Base-by-base conservation (phyloP, 2,888 invertebrate species). In the Branchipolynoe longqiensis region DNA sequence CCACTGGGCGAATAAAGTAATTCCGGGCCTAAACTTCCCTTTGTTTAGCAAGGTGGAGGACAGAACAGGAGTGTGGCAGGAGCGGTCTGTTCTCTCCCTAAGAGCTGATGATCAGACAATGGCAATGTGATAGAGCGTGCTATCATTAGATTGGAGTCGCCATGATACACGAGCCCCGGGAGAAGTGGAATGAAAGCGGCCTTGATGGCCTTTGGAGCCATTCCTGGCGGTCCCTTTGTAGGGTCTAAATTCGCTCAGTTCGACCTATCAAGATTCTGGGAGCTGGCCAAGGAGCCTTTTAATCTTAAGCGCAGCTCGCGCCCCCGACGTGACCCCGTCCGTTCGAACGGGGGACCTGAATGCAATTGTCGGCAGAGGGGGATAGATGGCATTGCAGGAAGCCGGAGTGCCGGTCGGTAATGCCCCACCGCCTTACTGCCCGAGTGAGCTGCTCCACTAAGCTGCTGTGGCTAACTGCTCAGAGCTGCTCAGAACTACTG, bases 331-430 rank as follows among this genome's bases (percentile, higher is more conserved):
- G 69, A 36, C 69, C 38, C 36, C 4, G 31, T 3, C 62, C 31
- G 22, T 28, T 31, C 31, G 62, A n/a, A n/a, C n/a, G 33, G 8
- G 6, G 38, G 69, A 25, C 69, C 18, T 33, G 69, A 69, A 69
- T 69, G 69, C 69, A 69, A 69, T 69, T 69, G 69, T 69, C 38
- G 69, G 18, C 38, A 38, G n/a, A n/a, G 22, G 6, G 69, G 69
- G 69, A 18, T 69, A 69, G 69, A 69, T 69, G 69, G 69, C 38
- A 38, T 69, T 33, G 69, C 69, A 69, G 69, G 69, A 69, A 69
- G 69, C 69, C 33, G 38, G 69, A n/a, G n/a, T 38, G 38, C n/a
- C 69, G 69, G 38, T 6, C 36, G n/a, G 36, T 69, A 69, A 69
- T 69, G 69, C 38, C 69, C 69, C 38, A 33, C 38, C 36, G 69